Conservation (phyloP, 2,113 vertebrate genomes). For the Ornithorhynchus anatinus region DNA sequence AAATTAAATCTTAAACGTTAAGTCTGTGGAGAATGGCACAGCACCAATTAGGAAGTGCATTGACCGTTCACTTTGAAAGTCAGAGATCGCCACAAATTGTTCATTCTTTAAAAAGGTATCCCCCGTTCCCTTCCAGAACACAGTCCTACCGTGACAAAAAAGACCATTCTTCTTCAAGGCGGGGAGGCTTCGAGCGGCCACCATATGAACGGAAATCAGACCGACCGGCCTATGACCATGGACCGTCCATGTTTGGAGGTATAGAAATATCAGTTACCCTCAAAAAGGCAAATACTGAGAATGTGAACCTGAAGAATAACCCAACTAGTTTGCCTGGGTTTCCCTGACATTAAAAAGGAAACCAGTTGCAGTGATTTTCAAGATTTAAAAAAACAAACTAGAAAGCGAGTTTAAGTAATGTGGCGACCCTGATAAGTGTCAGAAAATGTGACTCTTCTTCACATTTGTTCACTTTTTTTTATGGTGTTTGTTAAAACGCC, state of each 20-base stretch:
- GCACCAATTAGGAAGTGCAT: background rate
- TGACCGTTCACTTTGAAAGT: slow-evolving; percentile 5
- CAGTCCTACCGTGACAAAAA: slow-evolving; percentile 86
- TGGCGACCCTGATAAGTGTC: no score
- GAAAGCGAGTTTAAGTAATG: no score
- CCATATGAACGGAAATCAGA: slow-evolving; percentile 86
- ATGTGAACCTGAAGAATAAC: background rate
- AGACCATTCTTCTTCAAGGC: slow-evolving; percentile 80
- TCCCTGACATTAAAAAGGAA: no score
- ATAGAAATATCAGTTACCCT: slow-evolving; percentile 28
- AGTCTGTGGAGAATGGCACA: background rate
- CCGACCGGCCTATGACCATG: slow-evolving; percentile 80
- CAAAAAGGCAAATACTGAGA: background rate
- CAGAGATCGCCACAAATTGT: background rate
- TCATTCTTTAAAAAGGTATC: slow-evolving; percentile 66
- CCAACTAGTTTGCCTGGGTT: no score
- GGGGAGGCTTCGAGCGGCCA: slow-evolving; percentile 85
- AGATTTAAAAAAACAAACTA: no score
- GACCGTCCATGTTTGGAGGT: slow-evolving; percentile 84
- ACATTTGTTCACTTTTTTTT: no score
- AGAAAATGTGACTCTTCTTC: no score
- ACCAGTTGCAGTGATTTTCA: no score
- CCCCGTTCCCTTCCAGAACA: slow-evolving; percentile 69
- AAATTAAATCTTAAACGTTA: background rate
- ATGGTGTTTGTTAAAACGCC: no score